Conservation (phyloP, 2,113 vertebrate species). For the Neogobius melanostomus region DNA sequence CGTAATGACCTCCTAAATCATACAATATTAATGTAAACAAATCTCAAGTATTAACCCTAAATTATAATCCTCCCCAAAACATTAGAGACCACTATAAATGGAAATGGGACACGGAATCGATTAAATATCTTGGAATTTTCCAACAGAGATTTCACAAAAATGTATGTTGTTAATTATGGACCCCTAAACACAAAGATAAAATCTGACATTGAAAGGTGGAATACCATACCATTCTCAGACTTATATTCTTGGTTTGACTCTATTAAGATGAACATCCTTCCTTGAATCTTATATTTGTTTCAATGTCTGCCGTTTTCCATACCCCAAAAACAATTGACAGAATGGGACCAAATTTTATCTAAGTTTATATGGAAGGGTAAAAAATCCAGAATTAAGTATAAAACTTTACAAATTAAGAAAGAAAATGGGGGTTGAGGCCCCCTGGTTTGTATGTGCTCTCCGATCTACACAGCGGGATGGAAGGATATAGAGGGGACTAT, state of each 20-base stretch:
- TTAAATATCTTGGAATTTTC: not conserved
- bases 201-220: not conserved
- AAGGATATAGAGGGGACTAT: no score
- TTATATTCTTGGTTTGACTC: not conserved
- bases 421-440: not conserved
- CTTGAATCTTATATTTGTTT: not conserved
- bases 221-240: not conserved
- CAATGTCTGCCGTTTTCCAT: not conserved
- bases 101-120: not conserved
- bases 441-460: not conserved
- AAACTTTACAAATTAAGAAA: not conserved
- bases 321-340: not conserved
- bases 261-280: not conserved
- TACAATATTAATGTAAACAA: slow-evolving; percentile 1
- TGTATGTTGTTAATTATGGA: not conserved
- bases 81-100: not conserved
- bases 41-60: not conserved
- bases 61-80: not conserved
- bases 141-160: no score
- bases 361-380: not conserved
- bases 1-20: no score
- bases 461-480: not conserved
- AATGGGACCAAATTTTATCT: not conserved
- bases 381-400: not conserved
- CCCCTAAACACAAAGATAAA: not conserved